These are phyloP conservation scores for Acropora tenuis DNA, from an alignment of 64 coral and sea anemone species.

Conservation along the genomic window DNA sequence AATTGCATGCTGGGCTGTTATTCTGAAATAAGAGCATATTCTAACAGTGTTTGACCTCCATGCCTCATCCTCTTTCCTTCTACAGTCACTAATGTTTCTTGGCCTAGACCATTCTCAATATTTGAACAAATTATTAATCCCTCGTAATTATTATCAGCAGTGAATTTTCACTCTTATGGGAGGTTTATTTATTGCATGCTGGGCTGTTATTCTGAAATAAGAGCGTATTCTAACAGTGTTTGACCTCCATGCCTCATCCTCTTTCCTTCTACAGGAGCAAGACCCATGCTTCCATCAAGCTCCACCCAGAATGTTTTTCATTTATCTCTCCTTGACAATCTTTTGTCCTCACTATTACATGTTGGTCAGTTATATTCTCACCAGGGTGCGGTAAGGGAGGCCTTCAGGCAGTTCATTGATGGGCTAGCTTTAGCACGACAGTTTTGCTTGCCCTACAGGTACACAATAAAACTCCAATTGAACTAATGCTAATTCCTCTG, in stretches of 20 bases:
- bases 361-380: conserved; percentile 66
- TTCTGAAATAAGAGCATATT: too few species aligned
- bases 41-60: too few species aligned
- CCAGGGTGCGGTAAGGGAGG: conserved; percentile 78
- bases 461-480: not conserved
- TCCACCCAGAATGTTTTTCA: conserved; percentile 34
- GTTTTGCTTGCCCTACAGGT: conserved; percentile 79
- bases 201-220: too few species aligned
- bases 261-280: not conserved
- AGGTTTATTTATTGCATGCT: too few species aligned
- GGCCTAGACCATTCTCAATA: too few species aligned
- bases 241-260: not conserved
- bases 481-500: too few species aligned
- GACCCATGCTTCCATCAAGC: not conserved
- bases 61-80: not conserved
- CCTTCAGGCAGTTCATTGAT: conserved; percentile 65
- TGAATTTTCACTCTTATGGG: too few species aligned
- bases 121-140: too few species aligned
- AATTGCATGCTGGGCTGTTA: too few species aligned
- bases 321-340: conserved; percentile 58
- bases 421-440: conserved; percentile 66
- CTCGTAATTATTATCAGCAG: too few species aligned
- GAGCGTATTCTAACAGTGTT: too few species aligned
- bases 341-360: conserved; percentile 62
- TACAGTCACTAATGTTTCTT: too few species aligned